Percentiles rank a stretch among this genome's conserved stretches.
Conservation (phyloP, 2,113 vertebrate genomes). For the Laterallus jamaicensis region DNA sequence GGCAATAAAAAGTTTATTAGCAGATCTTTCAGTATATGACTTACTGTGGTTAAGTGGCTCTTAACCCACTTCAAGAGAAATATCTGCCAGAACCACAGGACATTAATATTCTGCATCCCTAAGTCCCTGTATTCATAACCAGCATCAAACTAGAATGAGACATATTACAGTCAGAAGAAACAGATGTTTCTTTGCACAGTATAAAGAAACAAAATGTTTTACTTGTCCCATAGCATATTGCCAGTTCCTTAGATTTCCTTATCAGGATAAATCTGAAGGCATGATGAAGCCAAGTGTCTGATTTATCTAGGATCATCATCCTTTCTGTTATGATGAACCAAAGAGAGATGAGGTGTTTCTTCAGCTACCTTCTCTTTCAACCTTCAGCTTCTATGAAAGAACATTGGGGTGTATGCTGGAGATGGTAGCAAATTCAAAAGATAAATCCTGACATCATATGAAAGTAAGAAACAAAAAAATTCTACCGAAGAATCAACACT, state of each 20-base stretch:
- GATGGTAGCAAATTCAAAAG: background rate
- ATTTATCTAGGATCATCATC: background rate
- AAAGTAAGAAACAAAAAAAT: background rate
- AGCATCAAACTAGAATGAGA: background rate
- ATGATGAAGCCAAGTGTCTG: rapidly evolving
- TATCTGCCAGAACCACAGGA: background rate
- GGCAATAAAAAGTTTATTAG: background rate
- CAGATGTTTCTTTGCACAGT: background rate
- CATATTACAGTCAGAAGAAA: background rate
- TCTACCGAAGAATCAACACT: background rate
- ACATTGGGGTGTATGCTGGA: background rate
- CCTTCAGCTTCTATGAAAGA: background rate
- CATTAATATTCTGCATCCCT: background rate
- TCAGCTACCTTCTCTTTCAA: background rate
- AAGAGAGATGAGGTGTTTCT: background rate
- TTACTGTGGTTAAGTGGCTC: background rate
- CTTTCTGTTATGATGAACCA: background rate
- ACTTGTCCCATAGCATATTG: background rate
- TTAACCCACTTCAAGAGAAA: background rate
- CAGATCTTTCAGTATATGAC: background rate
- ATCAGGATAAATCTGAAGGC: background rate
- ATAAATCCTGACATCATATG: background rate
- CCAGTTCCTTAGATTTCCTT: background rate
- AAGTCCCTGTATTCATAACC: background rate
- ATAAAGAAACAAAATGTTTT: background rate